Conservation (phyloP, 2,888 invertebrate genomes). For the Mesorhabditis belari region DNA sequence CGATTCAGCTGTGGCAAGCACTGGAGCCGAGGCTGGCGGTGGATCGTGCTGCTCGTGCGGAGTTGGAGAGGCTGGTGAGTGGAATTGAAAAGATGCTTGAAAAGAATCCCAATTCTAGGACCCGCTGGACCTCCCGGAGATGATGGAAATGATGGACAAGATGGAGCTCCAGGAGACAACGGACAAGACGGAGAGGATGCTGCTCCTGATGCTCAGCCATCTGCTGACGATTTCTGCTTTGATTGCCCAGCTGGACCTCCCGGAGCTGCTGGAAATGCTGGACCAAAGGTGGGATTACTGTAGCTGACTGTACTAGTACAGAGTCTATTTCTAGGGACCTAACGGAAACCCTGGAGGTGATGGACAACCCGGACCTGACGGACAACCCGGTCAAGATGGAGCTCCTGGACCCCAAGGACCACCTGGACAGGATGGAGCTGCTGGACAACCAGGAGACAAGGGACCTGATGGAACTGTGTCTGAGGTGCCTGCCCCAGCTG, state of each 20-base stretch:
- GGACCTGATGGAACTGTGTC: background rate
- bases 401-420: constrained; percentile 28
- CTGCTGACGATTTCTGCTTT: constrained; percentile 36
- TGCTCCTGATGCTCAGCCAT: constrained; percentile 28
- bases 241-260: constrained; percentile 42
- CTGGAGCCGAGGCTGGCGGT: constrained; percentile 13
- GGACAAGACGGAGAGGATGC: constrained; percentile 26
- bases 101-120: too few species aligned
- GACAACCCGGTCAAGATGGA: constrained; percentile 29
- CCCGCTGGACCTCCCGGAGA: constrained; percentile 35
- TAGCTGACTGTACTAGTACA: background rate
- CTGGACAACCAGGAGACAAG: constrained; percentile 4
- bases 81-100: too few species aligned
- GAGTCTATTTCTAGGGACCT: constrained; percentile 11
- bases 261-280: constrained; percentile 16
- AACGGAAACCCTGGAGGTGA: constrained; percentile 10
- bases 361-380: constrained; percentile 24
- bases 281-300: constrained; percentile 28
- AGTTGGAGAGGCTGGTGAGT: constrained; percentile 16
- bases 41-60: constrained; percentile 38
- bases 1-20: constrained; percentile 21
- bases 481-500: constrained; percentile 8
- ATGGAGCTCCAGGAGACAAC: constrained; percentile 32
- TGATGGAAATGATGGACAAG: constrained; percentile 13
- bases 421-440: constrained; percentile 24